phyloP scores from a whole-genome alignment of 2,888 invertebrate genomes.

The Eutolmus rufibarbis region DNA sequence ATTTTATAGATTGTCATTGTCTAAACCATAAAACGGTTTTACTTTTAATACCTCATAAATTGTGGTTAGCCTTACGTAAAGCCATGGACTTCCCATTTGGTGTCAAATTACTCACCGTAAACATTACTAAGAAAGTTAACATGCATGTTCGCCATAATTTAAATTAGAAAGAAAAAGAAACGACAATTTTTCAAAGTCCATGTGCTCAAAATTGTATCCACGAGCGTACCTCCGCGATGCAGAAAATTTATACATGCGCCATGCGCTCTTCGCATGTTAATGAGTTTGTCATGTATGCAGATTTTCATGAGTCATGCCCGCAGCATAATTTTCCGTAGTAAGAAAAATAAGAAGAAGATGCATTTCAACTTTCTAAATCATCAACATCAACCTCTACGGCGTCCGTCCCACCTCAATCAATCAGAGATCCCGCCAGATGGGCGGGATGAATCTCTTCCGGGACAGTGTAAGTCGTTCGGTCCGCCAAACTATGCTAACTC shows the following conservation, averaged over 20 bases:
- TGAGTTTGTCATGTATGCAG: not conserved
- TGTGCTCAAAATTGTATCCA: not conserved
- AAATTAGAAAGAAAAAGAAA: not conserved
- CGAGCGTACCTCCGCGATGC: not conserved
- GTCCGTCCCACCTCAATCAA: not conserved
- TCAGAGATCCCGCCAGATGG: not conserved
- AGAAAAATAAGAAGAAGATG: not conserved
- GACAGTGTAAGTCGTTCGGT: not conserved
- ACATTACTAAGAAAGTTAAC: not conserved
- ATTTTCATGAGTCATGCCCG: not conserved
- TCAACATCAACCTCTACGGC: not conserved
- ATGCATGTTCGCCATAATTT: not conserved
- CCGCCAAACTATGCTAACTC: not conserved
- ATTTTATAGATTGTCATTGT: not conserved
- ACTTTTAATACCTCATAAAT: not conserved
- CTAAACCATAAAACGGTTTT: not conserved
- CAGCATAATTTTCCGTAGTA: not conserved
- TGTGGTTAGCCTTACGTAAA: not conserved
- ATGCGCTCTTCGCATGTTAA: not conserved
- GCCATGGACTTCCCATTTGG: not conserved
- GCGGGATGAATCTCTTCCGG: slow-evolving; percentile 13
- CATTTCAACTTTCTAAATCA: not conserved
- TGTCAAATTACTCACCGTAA: not conserved
- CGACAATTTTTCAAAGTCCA: not conserved
- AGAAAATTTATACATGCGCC: not conserved